phyloP scores from a whole-genome alignment of 2,888 invertebrate species.

The Tachina fera region DNA sequence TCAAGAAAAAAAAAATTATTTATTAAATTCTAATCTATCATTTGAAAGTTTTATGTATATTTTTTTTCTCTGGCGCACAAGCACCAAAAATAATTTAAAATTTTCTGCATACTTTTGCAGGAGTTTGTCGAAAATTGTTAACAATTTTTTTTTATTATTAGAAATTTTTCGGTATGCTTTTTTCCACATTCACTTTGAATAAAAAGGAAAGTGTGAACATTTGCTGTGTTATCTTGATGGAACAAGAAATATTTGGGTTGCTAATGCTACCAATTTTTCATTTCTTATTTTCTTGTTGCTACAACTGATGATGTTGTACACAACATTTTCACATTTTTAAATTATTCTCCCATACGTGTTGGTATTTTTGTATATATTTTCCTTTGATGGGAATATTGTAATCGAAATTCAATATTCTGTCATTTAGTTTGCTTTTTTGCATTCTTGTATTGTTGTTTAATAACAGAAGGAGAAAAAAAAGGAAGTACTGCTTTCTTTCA shows the following conservation, averaged over 20 bases:
- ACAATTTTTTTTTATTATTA: neutral
- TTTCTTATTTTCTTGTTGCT: neutral
- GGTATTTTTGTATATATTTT: neutral
- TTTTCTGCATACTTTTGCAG: neutral
- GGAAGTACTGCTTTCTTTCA: neutral
- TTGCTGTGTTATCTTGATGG: constrained; percentile 25
- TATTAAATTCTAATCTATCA: constrained; percentile 3
- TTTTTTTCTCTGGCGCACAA: neutral
- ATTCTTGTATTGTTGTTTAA: neutral
- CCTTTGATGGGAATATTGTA: constrained; percentile 21
- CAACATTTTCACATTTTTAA: neutral
- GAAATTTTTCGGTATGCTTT: neutral
- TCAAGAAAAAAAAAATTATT: neutral
- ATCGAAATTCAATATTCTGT: constrained; percentile 58
- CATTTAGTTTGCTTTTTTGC: neutral
- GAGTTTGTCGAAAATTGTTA: neutral
- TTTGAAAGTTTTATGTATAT: constrained; percentile 3
- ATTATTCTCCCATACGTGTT: neutral
- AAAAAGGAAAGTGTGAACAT: constrained; percentile 34
- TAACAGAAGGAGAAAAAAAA: neutral
- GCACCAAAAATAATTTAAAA: neutral
- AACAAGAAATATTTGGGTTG: constrained; percentile 16
- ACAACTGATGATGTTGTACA: constrained; percentile 7
- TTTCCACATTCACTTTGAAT: neutral
- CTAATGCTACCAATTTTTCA: constrained; percentile 5